Conservation (phyloP, 2,888 invertebrate species). For the Drosophila nr. fundita region DNA sequence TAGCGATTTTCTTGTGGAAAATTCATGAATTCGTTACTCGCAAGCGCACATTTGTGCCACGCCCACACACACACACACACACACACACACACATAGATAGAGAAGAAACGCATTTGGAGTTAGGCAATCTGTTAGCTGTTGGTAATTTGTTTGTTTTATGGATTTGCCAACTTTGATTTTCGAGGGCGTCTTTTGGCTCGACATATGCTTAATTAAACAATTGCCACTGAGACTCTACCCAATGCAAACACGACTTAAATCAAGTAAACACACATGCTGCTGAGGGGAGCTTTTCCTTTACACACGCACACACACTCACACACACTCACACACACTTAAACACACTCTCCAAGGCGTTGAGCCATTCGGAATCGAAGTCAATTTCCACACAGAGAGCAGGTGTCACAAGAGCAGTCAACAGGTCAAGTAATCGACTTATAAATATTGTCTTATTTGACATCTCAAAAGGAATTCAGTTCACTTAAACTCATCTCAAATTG, state of each 20-base stretch:
- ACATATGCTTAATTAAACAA: slow-evolving; percentile 67
- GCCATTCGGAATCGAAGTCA: slow-evolving; percentile 38
- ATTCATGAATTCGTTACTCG: slow-evolving; percentile 39
- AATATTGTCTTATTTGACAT: not conserved
- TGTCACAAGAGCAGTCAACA: slow-evolving; percentile 13
- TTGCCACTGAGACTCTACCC: slow-evolving; percentile 40
- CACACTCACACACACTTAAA: slow-evolving; percentile 2
- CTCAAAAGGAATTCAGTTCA: not conserved
- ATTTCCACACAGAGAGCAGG: not conserved
- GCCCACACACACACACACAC: slow-evolving; percentile 18
- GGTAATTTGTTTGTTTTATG: slow-evolving; percentile 77
- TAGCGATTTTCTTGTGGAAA: slow-evolving; percentile 54
- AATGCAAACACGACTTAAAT: slow-evolving; percentile 52
- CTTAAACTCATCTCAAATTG: not conserved
- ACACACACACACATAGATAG: not conserved
- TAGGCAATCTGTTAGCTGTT: slow-evolving; percentile 65
- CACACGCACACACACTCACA: slow-evolving; percentile 8
- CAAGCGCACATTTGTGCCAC: slow-evolving; percentile 40
- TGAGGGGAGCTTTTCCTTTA: slow-evolving; percentile 33
- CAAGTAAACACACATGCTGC: slow-evolving; percentile 34
- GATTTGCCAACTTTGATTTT: slow-evolving; percentile 64
- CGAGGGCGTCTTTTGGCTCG: slow-evolving; percentile 53
- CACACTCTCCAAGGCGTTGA: slow-evolving; percentile 20
- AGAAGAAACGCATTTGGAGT: slow-evolving; percentile 10
- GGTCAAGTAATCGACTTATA: slow-evolving; percentile 34